Evolutionary conservation across 2,113 vertebrate species (phyloP), one percentile per base, ranked within the genome.

Genomic region (Osmerus eperlanus): DNA sequence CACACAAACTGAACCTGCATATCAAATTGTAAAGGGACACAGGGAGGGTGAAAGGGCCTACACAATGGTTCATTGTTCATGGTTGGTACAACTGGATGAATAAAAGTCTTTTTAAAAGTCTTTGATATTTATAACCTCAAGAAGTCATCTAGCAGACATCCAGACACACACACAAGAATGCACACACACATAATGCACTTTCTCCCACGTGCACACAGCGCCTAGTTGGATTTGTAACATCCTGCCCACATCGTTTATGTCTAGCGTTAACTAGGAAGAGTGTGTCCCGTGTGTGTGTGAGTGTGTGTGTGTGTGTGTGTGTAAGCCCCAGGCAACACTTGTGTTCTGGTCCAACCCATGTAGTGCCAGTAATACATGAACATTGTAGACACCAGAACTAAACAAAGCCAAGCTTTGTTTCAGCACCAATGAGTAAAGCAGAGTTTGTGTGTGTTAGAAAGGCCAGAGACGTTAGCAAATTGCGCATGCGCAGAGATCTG

Each of bases 221-320:
- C 41, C 62, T 64, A 29, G 62, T 36, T 29, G 2, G 63, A 41
- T 65, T 65, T n/a, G 29, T 65, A 36, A 65, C 63, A 65, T 18
- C 41, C 32, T 41, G 32, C 29, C 63, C 29, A 65, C 29, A 41
- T 36, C n/a, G 63, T 36, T 28, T 64, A 25, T 64, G 13, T 65
- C 63, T 41, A 3, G 63, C 7, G 11, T 41, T 36, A 65, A 16
- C 32, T 65, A 6, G 63, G 16, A 6, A 16, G 5, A 16, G 32
- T 41, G 53, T 64, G 62, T 64, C 12, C 11, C 18, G 28, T 47
- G 63, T 65, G 63, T 21, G 21, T 64, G 62, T 64, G 28, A 21
- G 63, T 65, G 63, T 36, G 63, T 18, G 63, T 65, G 63, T 21
- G 21, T 64, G 62, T 64, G 28, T 47, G 63, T 65, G 63, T 36